Evolutionary conservation across 2,113 vertebrate species (phyloP), one percentile per base, ranked within the genome.

Genomic region (Lycaon pictus): DNA sequence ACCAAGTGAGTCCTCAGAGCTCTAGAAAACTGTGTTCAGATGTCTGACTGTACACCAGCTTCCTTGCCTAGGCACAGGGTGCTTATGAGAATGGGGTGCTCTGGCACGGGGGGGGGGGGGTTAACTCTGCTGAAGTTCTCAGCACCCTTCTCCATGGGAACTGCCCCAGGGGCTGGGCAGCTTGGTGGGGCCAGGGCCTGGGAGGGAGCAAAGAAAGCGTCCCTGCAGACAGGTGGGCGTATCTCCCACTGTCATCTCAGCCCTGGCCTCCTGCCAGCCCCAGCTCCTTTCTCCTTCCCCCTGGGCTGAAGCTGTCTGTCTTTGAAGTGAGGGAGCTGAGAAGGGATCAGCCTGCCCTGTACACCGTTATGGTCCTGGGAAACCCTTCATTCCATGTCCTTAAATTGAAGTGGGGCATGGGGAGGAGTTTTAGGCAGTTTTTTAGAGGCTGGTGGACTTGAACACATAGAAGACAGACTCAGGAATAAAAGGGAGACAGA

Each of bases 221-320:
- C 98, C 95, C 69, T 32, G 71, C 86, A 97, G 98, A 98, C 97
- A 93, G 90, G 98, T 98, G 90, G 98, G 98, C 20, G 98, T 98
- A 98, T 98, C 98, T 98, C 77, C 76, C 0, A 3, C 90, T 97
- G 97, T 81, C 98, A 98, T 98, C 98, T 98, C 67, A 13, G 88
- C 60, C 81, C 94, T 98, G 98, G 98, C 96, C 77, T 96, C 82
- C 77, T 79, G 97, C 97, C 98, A 97, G 91, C 32, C 90, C 67
- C 72, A 19, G 91, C 94, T 94, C 95, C 96, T 95, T 97, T 98
- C 97, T 97, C 94, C 95, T 96, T 97, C 95, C 74, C 94, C 82
- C 86, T 87, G 92, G 91, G 86, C 93, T 95, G 81, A 69, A 92
- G 96, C 93, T 86, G 76, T 95, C 76, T 94, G 71, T 90, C 96